Conservation (phyloP, 1,140 invertebrate genomes). For the Eupristina koningsbergeri region DNA sequence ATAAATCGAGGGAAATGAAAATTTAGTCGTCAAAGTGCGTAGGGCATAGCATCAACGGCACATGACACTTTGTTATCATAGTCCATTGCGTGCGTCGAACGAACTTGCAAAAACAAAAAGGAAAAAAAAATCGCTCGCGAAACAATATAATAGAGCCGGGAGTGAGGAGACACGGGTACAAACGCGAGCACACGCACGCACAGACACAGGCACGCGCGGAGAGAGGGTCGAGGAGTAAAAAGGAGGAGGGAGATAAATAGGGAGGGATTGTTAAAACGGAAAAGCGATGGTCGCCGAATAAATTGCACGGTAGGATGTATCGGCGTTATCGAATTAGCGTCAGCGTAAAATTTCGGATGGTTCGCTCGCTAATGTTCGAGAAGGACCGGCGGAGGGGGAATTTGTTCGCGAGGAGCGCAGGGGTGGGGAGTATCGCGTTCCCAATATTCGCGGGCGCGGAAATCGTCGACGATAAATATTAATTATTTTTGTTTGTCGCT, state of each 20-base stretch:
- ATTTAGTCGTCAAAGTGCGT: slow-evolving; percentile 42
- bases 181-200: background rate
- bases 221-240: background rate
- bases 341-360: slow-evolving; percentile 66
- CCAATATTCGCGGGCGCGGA: slow-evolving; percentile 66
- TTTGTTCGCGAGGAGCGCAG: slow-evolving; percentile 40
- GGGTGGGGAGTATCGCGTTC: slow-evolving; percentile 63
- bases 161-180: background rate
- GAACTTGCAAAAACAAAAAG: too few species aligned
- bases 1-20: slow-evolving; percentile 50
- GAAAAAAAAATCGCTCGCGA: slow-evolving; percentile 28
- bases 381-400: slow-evolving; percentile 47
- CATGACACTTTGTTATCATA: slow-evolving; percentile 52
- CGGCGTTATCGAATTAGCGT: slow-evolving; percentile 71
- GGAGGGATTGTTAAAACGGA: slow-evolving; percentile 57
- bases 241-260: slow-evolving; percentile 36
- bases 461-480: slow-evolving; percentile 74
- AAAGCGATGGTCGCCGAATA: slow-evolving; percentile 63
- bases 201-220: background rate
- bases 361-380: slow-evolving; percentile 56
- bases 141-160: slow-evolving; percentile 42
- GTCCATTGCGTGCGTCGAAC: slow-evolving; percentile 46
- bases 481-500: slow-evolving; percentile 74
- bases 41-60: slow-evolving; percentile 22
- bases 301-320: slow-evolving; percentile 65